Percentiles rank a stretch among this genome's conserved stretches.
These are phyloP conservation scores for Platichthys stellatus DNA, from an alignment of 2,113 vertebrate genomes.

Conservation along the genomic window DNA sequence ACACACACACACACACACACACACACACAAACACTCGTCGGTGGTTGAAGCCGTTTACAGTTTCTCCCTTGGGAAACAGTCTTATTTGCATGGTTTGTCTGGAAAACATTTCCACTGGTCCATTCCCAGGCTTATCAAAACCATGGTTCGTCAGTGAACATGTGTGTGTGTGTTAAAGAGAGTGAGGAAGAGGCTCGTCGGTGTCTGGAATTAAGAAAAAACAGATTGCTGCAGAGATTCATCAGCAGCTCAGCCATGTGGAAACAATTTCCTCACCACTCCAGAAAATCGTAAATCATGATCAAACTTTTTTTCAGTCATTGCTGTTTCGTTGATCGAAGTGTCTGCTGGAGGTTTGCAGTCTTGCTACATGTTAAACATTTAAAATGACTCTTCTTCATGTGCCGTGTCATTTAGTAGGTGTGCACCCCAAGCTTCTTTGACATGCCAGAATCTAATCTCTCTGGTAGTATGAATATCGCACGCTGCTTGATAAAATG, in stretches of 20 bases:
- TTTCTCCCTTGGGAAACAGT: conserved; percentile 60
- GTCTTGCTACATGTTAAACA: conserved; percentile 35
- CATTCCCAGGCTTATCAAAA: conserved; percentile 72
- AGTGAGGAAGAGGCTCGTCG: not conserved
- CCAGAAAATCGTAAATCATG: conserved; percentile 23
- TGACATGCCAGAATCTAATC: conserved; percentile 32
- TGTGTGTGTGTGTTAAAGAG: conserved; percentile 17
- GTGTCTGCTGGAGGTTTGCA: not conserved
- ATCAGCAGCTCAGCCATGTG: conserved; percentile 24
- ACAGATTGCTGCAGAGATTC: conserved; percentile 17
- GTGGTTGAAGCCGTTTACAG: conserved; percentile 68
- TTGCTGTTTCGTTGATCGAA: conserved; percentile 26
- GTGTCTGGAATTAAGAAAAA: conserved; percentile 28
- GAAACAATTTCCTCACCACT: conserved; percentile 19
- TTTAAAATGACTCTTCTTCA: conserved; percentile 16
- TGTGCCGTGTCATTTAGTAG: conserved; percentile 21
- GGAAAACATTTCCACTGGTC: conserved; percentile 73
- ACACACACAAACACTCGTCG: conserved; percentile 15
- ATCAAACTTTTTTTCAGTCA: conserved; percentile 28
- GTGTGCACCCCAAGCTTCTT: conserved; percentile 53
- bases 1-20: not conserved
- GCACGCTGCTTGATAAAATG: conserved; percentile 15
- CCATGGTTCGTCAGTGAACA: conserved; percentile 29
- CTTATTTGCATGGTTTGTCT: conserved; percentile 78
- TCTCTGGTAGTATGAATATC: conserved; percentile 53